Evolutionary conservation across 2,888 invertebrate genomes (phyloP), one percentile per base, ranked within the genome.

Genomic region (Aporophyla nigra): DNA sequence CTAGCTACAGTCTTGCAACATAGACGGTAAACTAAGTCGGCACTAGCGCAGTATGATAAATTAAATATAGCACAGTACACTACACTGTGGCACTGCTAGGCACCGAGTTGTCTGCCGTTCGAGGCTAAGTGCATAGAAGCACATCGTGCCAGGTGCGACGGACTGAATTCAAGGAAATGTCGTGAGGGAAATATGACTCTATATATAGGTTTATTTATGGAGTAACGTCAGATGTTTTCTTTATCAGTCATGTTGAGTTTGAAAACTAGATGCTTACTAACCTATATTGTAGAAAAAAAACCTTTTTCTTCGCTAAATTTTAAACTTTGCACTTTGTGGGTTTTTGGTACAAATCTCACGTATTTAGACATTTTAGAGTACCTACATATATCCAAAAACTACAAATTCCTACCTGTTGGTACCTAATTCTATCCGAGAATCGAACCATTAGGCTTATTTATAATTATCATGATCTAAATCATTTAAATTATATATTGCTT

Each of bases 81-180:
- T 9, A 9, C 4, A 27, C 5, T 21, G 33, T 5, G 33, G 33
- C 59, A 5, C 33, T 9, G 5, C n/a, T 16, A 40, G 78, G 82
- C 82, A 54, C 82, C 78, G 54, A 5, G 0, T 1, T 51, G 78
- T 78, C 78, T 78, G 76, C 40, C 82, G 49, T 0, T 0, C 82
- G 65, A 51, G 54, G 49, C 46, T 16, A n/a, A 19, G 14, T 12
- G 53, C 49, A 21, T 7, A 63, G 2, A 58, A 27, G 63, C 40
- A 43, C 24, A 78, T 70, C 83, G 77, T 63, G 49, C 51, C 24
- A 82, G 27, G 56, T 76, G 83, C 58, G 51, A n/a, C 56, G 61
- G 3, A 46, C 51, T 53, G 12, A 54, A 46, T 56, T 74, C 75
- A 14, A 59, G 59, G 51, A 51, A 77, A 74, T 43, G 27, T 40